Conservation (phyloP, 2,888 invertebrate species). For the Aproaerema taeniolella region DNA sequence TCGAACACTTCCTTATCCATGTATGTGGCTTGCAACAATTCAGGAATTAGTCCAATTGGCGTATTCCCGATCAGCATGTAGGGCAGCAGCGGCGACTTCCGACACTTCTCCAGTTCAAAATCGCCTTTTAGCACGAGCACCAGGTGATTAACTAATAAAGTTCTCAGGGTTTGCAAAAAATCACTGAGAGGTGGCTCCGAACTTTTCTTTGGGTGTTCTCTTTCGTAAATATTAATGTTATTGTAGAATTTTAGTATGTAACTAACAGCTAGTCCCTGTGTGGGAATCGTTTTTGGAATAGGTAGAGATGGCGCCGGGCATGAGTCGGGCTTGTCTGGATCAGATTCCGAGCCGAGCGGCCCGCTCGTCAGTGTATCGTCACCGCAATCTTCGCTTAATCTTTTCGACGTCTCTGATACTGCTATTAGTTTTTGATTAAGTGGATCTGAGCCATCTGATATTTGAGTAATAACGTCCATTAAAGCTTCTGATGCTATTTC, state of each 20-base stretch:
- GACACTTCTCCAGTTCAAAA: constrained; percentile 69
- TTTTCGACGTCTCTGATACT: constrained; percentile 58
- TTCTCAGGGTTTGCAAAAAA: constrained; percentile 76
- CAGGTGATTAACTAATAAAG: constrained; percentile 75
- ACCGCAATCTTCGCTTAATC: constrained; percentile 63
- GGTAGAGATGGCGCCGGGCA: constrained; percentile 67
- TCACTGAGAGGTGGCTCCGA: constrained; percentile 85
- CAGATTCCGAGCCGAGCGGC: constrained; percentile 47
- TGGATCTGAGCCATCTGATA: constrained; percentile 76
- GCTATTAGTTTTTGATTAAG: constrained; percentile 70
- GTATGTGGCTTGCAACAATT: constrained; percentile 80
- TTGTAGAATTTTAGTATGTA: constrained; percentile 78
- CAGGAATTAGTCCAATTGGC: constrained; percentile 85
- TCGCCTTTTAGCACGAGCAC: constrained; percentile 76
- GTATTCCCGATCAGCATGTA: constrained; percentile 83
- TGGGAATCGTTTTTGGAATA: constrained; percentile 53
- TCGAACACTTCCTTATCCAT: constrained; percentile 78
- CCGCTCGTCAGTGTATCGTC: constrained; percentile 54
- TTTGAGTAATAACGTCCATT: constrained; percentile 80
- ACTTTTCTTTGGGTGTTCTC: constrained; percentile 85
- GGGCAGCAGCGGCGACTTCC: constrained; percentile 81
- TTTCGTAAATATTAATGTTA: constrained; percentile 84
- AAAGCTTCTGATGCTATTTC: constrained; percentile 81
- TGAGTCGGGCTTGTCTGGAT: constrained; percentile 48
- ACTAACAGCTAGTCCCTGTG: constrained; percentile 64